These are phyloP conservation scores for Gymnosoma rotundatum DNA, from an alignment of 2,888 invertebrate species.

Conservation along the genomic window DNA sequence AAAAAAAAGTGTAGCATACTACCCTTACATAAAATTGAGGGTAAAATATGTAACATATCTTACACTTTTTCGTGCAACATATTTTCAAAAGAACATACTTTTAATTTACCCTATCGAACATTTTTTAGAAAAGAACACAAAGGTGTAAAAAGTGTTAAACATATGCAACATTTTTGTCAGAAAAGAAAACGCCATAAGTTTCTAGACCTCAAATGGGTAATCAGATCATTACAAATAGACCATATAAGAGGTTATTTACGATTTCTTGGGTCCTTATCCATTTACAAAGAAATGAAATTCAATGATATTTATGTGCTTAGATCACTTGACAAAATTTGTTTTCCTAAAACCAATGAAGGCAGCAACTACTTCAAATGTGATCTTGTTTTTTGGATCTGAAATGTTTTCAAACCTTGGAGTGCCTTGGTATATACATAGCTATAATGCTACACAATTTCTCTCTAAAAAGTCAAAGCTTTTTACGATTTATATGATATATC, in stretches of 20 bases:
- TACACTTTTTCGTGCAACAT: too few relatives aligned
- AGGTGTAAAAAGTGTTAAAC: too few relatives aligned
- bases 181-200: too few relatives aligned
- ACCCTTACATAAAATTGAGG: too few relatives aligned
- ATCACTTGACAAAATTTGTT: slow-evolving; percentile 38
- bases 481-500: background rate
- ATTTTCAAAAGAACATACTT: too few relatives aligned
- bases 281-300: background rate
- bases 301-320: background rate
- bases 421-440: background rate
- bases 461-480: background rate
- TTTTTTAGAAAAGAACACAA: too few relatives aligned
- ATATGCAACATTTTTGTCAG: too few relatives aligned
- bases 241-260: slow-evolving; percentile 8
- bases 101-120: too few relatives aligned
- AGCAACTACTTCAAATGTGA: background rate
- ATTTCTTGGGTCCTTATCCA: slow-evolving; percentile 33
- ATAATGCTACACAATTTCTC: background rate
- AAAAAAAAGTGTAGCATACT: too few relatives aligned
- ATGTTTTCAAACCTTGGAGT: background rate
- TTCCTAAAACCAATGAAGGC: background rate
- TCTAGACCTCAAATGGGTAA: slow-evolving; percentile 12
- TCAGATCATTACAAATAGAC: slow-evolving; percentile 1
- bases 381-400: background rate
- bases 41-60: too few relatives aligned